phyloP scores from a whole-genome alignment of 2,797 vertebrate genomes.

The Rhinichthys osculus region DNA sequence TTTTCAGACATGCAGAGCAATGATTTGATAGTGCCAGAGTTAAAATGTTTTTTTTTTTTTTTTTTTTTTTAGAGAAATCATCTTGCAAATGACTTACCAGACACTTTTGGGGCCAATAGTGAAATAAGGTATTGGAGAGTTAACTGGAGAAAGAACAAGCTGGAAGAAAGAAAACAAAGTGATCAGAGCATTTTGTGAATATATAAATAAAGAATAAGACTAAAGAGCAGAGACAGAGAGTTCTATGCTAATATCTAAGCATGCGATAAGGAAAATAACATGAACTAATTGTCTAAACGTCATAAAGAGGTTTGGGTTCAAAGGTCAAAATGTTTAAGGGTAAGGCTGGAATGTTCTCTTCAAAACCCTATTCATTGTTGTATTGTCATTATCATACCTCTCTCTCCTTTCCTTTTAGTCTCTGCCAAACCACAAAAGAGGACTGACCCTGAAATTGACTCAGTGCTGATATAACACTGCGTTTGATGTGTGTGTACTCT shows the following conservation, averaged over 20 bases:
- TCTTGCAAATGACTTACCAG: not conserved
- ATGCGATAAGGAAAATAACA: not conserved
- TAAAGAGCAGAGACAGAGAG: slow-evolving; percentile 11
- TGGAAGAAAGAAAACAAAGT: slow-evolving; percentile 11
- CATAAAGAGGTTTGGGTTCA: slow-evolving; percentile 6
- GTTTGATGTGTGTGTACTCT: slow-evolving; percentile 40
- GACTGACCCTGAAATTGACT: slow-evolving; percentile 43
- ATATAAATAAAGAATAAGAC: not conserved
- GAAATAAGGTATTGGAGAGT: not conserved
- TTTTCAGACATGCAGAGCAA: too few species aligned
- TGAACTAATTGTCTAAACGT: not conserved
- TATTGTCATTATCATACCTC: slow-evolving; percentile 43
- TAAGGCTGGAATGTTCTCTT: slow-evolving; percentile 48
- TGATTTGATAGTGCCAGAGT: too few species aligned
- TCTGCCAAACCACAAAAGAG: slow-evolving; percentile 60
- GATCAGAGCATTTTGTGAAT: not conserved
- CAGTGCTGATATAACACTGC: slow-evolving; percentile 41
- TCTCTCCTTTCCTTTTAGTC: slow-evolving; percentile 42
- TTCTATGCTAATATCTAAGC: not conserved
- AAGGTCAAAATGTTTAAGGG: slow-evolving; percentile 53
- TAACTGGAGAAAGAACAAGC: slow-evolving; percentile 2
- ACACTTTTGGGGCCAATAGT: not conserved
- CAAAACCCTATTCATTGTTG: slow-evolving; percentile 54
- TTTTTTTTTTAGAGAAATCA: not conserved
- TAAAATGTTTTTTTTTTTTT: not conserved